Conservation (phyloP, 1,140 invertebrate genomes). For the Solenopsis fugax region DNA sequence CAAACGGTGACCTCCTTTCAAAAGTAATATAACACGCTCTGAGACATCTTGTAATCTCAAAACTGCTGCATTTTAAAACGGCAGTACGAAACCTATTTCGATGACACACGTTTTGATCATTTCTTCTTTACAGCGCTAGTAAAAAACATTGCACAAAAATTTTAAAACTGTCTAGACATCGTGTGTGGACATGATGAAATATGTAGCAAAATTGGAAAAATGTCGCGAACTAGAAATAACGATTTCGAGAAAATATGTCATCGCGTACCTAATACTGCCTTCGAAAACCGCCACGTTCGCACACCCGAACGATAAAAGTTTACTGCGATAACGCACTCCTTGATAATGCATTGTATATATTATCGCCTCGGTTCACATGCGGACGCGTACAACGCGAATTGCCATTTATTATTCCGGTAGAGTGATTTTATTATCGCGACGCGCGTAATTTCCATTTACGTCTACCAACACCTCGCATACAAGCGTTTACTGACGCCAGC, state of each 20-base stretch:
- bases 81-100: constrained; percentile 15
- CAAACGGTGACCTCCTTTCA: constrained; percentile 56
- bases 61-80: not conserved
- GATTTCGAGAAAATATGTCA: not conserved
- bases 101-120: not conserved
- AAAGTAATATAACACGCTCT: constrained; percentile 19
- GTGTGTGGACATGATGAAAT: not conserved
- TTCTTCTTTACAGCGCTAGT: not conserved
- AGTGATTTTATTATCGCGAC: constrained; percentile 23
- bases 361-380: not conserved
- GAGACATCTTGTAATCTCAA: not conserved
- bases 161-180: not conserved
- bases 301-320: constrained; percentile 35
- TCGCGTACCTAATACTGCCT: constrained; percentile 10
- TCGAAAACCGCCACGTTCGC: constrained; percentile 20
- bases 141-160: not conserved
- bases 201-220: not conserved
- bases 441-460: not conserved
- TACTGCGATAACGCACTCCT: not conserved
- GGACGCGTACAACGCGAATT: not conserved
- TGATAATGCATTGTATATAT: constrained; percentile 5
- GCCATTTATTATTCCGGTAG: constrained; percentile 1
- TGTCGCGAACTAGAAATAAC: not conserved
- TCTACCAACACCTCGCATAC: not conserved
- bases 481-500: not conserved